These are phyloP conservation scores for Pocillopora meandrina DNA, from an alignment of 92 coral and sea anemone species.

Conservation along the genomic window DNA sequence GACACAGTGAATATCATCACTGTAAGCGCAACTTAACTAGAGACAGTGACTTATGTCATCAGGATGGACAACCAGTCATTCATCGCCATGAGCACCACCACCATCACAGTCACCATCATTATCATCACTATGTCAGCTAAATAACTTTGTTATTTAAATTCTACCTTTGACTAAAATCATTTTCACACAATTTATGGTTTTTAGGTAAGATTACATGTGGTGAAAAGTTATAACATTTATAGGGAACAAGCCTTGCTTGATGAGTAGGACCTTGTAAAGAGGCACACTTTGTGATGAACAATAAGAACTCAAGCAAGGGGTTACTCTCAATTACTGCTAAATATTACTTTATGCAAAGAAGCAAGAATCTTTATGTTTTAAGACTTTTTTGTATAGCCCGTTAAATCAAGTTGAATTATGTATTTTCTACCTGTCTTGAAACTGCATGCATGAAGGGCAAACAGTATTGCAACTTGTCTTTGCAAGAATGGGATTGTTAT, in stretches of 20 bases:
- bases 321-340: too few relatives aligned
- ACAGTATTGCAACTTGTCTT: background rate
- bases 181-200: background rate
- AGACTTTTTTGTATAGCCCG: background rate
- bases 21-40: constrained; percentile 60
- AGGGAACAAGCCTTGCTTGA: too few relatives aligned
- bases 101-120: constrained; percentile 95
- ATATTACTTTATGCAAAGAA: background rate
- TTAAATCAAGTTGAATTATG: background rate
- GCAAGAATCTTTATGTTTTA: background rate
- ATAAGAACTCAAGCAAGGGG: too few relatives aligned
- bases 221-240: background rate
- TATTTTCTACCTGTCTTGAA: background rate
- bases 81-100: constrained; percentile 92
- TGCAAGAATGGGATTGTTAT: background rate
- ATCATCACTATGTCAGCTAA: constrained; percentile 87
- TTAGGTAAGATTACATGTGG: background rate
- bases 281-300: too few relatives aligned
- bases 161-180: background rate
- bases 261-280: too few relatives aligned
- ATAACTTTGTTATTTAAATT: background rate
- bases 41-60: constrained; percentile 64
- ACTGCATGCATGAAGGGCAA: background rate
- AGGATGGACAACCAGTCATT: constrained; percentile 62
- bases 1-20: constrained; percentile 55